These are phyloP conservation scores for Pungitius pungitius DNA, from an alignment of 2,113 vertebrate genomes.

Conservation along the genomic window DNA sequence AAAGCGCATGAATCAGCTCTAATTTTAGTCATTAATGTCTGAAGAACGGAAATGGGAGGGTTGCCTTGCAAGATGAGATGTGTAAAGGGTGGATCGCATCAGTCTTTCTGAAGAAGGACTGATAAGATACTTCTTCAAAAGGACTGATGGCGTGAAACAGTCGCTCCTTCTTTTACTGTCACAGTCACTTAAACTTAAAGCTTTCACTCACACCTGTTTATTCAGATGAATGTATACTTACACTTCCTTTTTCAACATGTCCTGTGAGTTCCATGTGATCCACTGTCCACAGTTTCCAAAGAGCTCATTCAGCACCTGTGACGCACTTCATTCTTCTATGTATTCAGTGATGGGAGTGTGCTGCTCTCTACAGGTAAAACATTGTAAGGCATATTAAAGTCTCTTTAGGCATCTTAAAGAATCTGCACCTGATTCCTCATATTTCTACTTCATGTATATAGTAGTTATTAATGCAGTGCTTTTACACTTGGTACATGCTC, in stretches of 20 bases:
- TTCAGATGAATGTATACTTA: background rate
- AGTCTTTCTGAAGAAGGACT: background rate
- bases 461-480: background rate
- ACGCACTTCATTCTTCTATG: background rate
- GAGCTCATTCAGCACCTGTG: background rate
- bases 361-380: constrained; percentile 51
- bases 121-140: background rate
- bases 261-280: background rate
- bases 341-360: constrained; percentile 8
- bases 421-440: constrained; percentile 1
- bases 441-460: background rate
- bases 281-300: background rate
- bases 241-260: background rate
- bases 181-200: background rate
- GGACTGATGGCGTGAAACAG: background rate
- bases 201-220: background rate
- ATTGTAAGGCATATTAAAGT: constrained; percentile 6
- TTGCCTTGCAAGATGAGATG: constrained; percentile 22
- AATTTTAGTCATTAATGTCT: constrained; percentile 19
- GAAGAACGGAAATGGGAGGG: constrained; percentile 35
- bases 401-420: background rate
- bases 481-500: background rate
- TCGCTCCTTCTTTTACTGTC: background rate
- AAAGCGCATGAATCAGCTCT: constrained; percentile 4
- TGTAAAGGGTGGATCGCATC: background rate